Percentiles rank a stretch among this genome's conserved stretches.
These are phyloP conservation scores for Hydractinia echinata DNA, from an alignment of 30 jellyfish, hydroid and myxozoan genomes.

Conservation along the genomic window DNA sequence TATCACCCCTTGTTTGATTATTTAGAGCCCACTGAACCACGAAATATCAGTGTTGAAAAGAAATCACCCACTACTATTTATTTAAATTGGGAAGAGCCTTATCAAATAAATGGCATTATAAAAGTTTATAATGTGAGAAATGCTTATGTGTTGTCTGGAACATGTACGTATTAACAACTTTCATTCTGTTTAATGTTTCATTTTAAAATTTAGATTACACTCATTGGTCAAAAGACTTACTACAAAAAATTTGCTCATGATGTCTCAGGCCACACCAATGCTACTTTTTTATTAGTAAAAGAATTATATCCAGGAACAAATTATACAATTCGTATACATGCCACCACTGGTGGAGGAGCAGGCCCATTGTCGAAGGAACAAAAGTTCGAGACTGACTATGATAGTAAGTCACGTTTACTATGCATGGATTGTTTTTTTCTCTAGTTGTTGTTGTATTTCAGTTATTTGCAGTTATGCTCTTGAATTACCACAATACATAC, in stretches of 20 bases:
- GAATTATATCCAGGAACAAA: slow-evolving; percentile 45
- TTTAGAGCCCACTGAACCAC: slow-evolving; percentile 48
- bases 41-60: slow-evolving; percentile 18
- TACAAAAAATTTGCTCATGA: slow-evolving; percentile 26
- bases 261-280: neutral
- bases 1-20: neutral
- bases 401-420: neutral
- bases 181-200: neutral
- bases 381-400: neutral
- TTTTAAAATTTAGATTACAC: neutral
- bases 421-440: too few species aligned
- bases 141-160: neutral
- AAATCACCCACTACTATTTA: slow-evolving; percentile 33
- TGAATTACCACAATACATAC: too few species aligned
- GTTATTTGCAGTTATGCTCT: too few species aligned
- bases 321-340: slow-evolving; percentile 42
- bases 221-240: neutral
- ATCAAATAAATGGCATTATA: slow-evolving; percentile 47
- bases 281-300: neutral
- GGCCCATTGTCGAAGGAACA: slow-evolving; percentile 19
- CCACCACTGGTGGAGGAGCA: slow-evolving; percentile 58
- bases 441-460: too few species aligned
- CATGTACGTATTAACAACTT: too few species aligned
- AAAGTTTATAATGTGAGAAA: slow-evolving; percentile 39
- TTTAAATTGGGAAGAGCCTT: slow-evolving; percentile 48